Evolutionary conservation across 1,140 invertebrate species (phyloP), one percentile per base, ranked within the genome.

Genomic region (Pteromalus puparum): DNA sequence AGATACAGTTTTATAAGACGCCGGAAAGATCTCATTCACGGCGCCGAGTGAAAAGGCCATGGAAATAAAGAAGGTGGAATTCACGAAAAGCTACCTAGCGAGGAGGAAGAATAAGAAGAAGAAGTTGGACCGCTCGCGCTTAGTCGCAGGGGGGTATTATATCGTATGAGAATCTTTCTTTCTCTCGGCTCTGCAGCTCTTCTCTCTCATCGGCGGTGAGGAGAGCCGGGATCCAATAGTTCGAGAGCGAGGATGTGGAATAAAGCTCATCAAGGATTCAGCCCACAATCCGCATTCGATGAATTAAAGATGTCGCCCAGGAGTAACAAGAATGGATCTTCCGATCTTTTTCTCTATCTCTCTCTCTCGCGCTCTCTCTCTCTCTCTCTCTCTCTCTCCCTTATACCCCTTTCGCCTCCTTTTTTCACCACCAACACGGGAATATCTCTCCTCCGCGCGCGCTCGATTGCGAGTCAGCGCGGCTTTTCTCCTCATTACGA

Each of bases 221-320:
- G n/a, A 18, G 15, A n/a, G 53, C 10, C 10, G 30, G 30, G n/a
- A 77, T 92, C 90, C 91, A 90, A 93, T 92, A 92, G 90, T 90
- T 92, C 87, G 88, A 89, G 89, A 89, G 90, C 90, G 89, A 90
- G 89, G 90, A 93, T 92, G 91, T 92, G 92, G 91, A 92, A 92
- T 93, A 92, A 92, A 92, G 90, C 91, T 93, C 91, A 92, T 93
- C 90, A 91, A 88, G 89, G 88, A 92, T 92, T 92, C 92, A 93
- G 88, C 87, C 91, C 89, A 89, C 91, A 92, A 93, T 92, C 91
- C 92, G 91, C 89, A 92, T 92, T 92, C 90, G 90, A 92, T 92
- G 92, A 92, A 92, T 93, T 93, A 93, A 93, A 93, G 92, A 93
- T 92, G 90, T 93, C 91, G 86, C 89, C 53, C 88, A 86, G 87